Evolutionary conservation across 2,113 vertebrate species (phyloP), one percentile per base, ranked within the genome.

Genomic region (Oryzias javanicus): DNA sequence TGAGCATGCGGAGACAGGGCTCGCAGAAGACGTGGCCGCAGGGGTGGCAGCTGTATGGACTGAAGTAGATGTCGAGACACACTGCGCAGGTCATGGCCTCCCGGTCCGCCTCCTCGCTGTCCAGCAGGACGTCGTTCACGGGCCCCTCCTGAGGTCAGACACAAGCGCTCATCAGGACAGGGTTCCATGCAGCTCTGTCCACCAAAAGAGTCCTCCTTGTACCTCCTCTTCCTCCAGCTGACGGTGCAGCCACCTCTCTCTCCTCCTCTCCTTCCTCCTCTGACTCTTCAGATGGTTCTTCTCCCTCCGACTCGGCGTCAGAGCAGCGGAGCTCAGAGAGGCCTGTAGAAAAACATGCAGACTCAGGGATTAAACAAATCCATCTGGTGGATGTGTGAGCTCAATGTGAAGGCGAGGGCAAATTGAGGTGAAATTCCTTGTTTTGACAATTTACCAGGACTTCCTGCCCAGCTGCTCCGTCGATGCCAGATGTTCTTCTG

Each of bases 11-110:
- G 65, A 98, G 91, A 78, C 95, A 97, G 52, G 94, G 94, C 84
- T 98, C 95, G 61, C 95, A 98, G 89, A 98, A 98, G 80, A 96
- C 86, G 71, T 98, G 96, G 6, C 87, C 92, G 61, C 96, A 98
- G 22, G 95, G 94, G 62, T 94, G 92, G 70, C 95, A 97, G 93
- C 92, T 94, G 75, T 94, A 89, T 1, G 95, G 96, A 75, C 94
- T 94, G 90, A 94, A 95, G 89, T 94, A 98, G 53, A 98, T 78
- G 74, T 98, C 95, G 59, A 98, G 87, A 66, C 95, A 98, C 17
- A 98, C 92, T 0, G 95, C 93, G 63, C 96, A 98, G 27, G 93
- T 92, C 71, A 94, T 94, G 80, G 91, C 91, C 49, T 97, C 95
- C 15, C 70, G 67, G 52, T 84, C 77, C 18, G 79, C 84, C 14